Evolutionary conservation across 1,140 invertebrate species (phyloP), one percentile per base, ranked within the genome.

Genomic region (Ctenoplectra terminalis): DNA sequence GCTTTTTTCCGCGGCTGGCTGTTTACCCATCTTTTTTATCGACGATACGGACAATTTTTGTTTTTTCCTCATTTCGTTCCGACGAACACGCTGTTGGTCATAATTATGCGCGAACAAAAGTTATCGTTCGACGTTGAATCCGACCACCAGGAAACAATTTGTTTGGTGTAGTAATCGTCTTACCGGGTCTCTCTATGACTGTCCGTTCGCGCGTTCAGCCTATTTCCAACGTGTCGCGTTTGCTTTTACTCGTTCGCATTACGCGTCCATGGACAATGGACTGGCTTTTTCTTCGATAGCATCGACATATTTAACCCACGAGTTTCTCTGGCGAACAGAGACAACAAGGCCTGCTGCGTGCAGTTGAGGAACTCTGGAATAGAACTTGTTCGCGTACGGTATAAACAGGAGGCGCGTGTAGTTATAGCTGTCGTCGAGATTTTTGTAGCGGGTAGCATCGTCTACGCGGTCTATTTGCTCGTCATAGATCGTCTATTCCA

Each of bases 321-420:
- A 61, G 67, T 79, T 72, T 79, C 76, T 50, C 76, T 26, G 56
- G 67, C 61, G 76, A 79, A 79, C 40, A 56, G 77, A 40, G 26
- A 50, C 23, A 34, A 9, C 40, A 31, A 43, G 23, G n/a, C 15
- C 34, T 2, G 11, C 20, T 2, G 23, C 9, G 29, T 23, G 26
- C 8, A 9, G 11, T 66, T 31, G 34, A 15, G 48, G 31, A 43
- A 76, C 26, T 54, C n/a, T 0, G 0, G 1, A 5, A 1, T 43
- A 29, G 31, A 64, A 64, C 8, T 34, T n/a, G 60, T 37, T 75
- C 43, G 20, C 40, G 29, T 61, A 20, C 6, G 8, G 17, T n/a
- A 43, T 17, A 63, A 20, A n/a, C 34, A 23, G 8, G 13, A 8
- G 23, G 1, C n/a, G 20, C 61, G 20, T 26, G 76, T 60, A 71